Conservation (phyloP, 2,113 vertebrate genomes). For the Nyctereutes procyonoides region DNA sequence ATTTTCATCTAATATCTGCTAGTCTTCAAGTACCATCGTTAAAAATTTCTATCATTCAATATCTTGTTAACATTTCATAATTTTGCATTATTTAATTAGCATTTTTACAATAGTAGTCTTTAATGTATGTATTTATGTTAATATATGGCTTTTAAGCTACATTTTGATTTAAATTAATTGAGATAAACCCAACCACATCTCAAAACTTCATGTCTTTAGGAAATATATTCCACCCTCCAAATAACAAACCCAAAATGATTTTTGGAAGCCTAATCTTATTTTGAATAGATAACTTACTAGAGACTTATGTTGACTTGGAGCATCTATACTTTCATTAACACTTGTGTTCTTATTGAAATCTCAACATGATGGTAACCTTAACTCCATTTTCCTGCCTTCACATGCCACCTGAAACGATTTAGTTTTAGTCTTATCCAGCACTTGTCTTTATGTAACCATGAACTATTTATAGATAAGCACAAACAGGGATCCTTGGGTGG, state of each 20-base stretch:
- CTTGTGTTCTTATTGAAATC: slow-evolving; percentile 36
- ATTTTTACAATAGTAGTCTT: slow-evolving; percentile 22
- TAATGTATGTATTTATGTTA: not conserved
- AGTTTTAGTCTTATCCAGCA: slow-evolving; percentile 28
- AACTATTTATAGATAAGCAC: slow-evolving; percentile 50
- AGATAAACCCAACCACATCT: slow-evolving; percentile 40
- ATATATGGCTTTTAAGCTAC: not conserved
- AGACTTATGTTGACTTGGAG: not conserved
- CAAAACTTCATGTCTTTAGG: slow-evolving; percentile 27
- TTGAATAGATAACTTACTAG: slow-evolving; percentile 16
- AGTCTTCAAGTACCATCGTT: not conserved
- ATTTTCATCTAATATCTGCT: slow-evolving; percentile 8
- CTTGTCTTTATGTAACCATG: slow-evolving; percentile 37
- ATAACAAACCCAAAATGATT: slow-evolving; percentile 40
- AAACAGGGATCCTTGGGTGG: no score
- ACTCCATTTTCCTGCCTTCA: slow-evolving; percentile 33
- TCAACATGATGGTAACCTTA: slow-evolving; percentile 16
- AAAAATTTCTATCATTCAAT: slow-evolving; percentile 49
- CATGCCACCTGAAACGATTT: slow-evolving; percentile 33
- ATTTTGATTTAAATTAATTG: slow-evolving; percentile 40
- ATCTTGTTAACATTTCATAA: slow-evolving; percentile 25
- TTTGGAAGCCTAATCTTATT: slow-evolving; percentile 39
- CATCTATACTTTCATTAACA: slow-evolving; percentile 43
- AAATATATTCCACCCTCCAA: slow-evolving; percentile 10
- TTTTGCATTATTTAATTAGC: slow-evolving; percentile 45